These are phyloP conservation scores for Masticophis lateralis DNA, from an alignment of 2,797 vertebrate genomes.

Conservation along the genomic window DNA sequence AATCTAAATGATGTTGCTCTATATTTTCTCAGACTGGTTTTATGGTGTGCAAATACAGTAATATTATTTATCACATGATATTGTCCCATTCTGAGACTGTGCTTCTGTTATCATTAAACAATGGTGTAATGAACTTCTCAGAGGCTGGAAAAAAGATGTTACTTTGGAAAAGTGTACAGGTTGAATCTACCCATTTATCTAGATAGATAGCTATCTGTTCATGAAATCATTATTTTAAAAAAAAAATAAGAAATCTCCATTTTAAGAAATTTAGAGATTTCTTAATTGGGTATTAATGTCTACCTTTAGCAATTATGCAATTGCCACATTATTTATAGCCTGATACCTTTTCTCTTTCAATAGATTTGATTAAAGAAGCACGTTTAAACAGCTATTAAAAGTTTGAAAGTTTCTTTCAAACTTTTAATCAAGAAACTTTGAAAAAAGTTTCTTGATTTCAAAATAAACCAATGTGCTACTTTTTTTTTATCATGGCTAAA, in stretches of 20 bases:
- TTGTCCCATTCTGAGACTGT: background rate
- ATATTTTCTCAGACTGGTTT: background rate
- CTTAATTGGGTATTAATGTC: background rate
- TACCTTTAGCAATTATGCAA: background rate
- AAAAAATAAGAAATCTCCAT: background rate
- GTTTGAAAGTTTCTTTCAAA: too few species aligned
- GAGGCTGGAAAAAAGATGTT: background rate
- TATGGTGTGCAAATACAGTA: background rate
- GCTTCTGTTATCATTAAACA: background rate
- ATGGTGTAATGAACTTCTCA: background rate
- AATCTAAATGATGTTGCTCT: background rate
- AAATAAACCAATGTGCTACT: background rate
- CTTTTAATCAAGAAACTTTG: too few species aligned
- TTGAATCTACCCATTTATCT: background rate
- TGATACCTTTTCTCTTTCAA: background rate
- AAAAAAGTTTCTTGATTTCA: background rate
- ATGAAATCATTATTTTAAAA: background rate
- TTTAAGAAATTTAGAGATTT: background rate
- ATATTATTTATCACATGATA: background rate
- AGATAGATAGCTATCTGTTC: background rate
- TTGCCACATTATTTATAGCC: background rate
- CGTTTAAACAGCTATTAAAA: background rate
- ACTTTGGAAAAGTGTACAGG: background rate
- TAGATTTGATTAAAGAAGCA: background rate
- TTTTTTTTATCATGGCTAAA: background rate